A percentile compares a stretch with the other conserved stretches of the same genome.
Evolutionary conservation across 2,113 vertebrate genomes (phyloP).

Genomic region (Tupaia tana): DNA sequence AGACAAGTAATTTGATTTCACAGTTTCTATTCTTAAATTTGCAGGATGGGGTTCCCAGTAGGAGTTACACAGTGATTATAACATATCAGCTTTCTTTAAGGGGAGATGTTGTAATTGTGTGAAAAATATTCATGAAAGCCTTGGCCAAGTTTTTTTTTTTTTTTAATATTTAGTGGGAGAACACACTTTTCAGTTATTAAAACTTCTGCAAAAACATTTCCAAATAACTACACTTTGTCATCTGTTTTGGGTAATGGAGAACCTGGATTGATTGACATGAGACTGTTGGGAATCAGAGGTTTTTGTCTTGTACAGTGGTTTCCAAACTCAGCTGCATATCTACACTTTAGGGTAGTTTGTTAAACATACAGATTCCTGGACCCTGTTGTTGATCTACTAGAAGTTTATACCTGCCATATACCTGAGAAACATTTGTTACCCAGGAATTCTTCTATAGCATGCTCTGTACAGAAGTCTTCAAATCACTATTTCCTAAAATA

Average conservation of each 20-base stretch:
- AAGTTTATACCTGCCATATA: not conserved
- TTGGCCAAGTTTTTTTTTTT: not conserved
- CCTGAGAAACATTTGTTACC: not conserved
- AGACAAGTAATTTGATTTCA: constrained; percentile 70
- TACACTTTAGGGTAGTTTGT: not conserved
- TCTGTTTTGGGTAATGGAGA: not conserved
- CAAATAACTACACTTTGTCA: not conserved
- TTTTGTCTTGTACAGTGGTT: not conserved
- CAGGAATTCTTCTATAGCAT: not conserved
- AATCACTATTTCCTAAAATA: constrained; percentile 33
- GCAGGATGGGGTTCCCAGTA: constrained; percentile 44
- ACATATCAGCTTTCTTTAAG: constrained; percentile 57
- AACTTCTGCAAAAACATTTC: not conserved
- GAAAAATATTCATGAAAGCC: constrained; percentile 20
- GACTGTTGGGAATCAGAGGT: not conserved
- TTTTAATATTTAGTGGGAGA: constrained; percentile 12
- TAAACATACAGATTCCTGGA: constrained; percentile 1
- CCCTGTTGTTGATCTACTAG: not conserved
- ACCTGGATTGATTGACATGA: constrained; percentile 28
- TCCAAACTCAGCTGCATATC: not conserved
- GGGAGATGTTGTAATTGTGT: constrained; percentile 39
- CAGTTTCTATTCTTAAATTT: constrained; percentile 71
- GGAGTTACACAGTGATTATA: constrained; percentile 52
- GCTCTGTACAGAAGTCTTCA: not conserved
- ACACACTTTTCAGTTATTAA: not conserved